Base-by-base conservation (phyloP, 2,113 vertebrate species). In the Grallaria varia region DNA sequence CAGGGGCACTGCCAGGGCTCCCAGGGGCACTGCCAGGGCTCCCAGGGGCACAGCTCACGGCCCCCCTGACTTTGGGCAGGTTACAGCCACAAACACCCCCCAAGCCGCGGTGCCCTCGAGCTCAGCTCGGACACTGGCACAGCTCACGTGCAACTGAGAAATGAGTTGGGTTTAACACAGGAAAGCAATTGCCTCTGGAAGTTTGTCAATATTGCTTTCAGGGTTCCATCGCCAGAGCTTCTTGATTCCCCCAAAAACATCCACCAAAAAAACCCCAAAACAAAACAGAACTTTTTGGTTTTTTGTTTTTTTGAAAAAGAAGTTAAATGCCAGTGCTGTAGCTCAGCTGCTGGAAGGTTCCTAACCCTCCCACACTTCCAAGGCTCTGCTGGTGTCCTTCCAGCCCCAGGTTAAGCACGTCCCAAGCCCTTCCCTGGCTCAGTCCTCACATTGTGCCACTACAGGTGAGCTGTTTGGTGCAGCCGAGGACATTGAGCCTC, bases 21-120 rank as follows among this genome's bases (percentile, higher is more conserved):
- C n/a, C n/a, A n/a, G n/a, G n/a, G n/a, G n/a, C n/a, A 2, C 12
- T 17, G 13, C 3, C 13, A 30, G 30, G 8, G 42, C 14, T 11
- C 63, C 37, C 18, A 28, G 66, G 49, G 20, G 27, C 45, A 31
- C 1, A 2, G 50, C 0, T 40, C 66, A 12, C 0, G 1, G 15
- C 17, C 17, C 12, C 24, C 15, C 10, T 27, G 14, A 7, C 56
- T 75, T 47, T 27, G 49, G 24, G 15, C 14, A 49, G 40, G 13
- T n/a, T 62, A 8, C 60, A 59, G 37, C 59, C n/a, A 68, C 52
- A 76, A 75, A 44, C 39, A 25, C 22, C 59, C 14, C 9, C 50
- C 33, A 49, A 53, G 47, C 11, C 45, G 4, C 0, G 16, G 7
- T 35, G 78, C 69, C 53, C 62, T 23, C 8, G 21, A 84, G 47